Percentiles rank a stretch among this genome's conserved stretches.
phyloP scores from a whole-genome alignment of 2,797 vertebrate genomes.

The Hypotaenidia okinawae region DNA sequence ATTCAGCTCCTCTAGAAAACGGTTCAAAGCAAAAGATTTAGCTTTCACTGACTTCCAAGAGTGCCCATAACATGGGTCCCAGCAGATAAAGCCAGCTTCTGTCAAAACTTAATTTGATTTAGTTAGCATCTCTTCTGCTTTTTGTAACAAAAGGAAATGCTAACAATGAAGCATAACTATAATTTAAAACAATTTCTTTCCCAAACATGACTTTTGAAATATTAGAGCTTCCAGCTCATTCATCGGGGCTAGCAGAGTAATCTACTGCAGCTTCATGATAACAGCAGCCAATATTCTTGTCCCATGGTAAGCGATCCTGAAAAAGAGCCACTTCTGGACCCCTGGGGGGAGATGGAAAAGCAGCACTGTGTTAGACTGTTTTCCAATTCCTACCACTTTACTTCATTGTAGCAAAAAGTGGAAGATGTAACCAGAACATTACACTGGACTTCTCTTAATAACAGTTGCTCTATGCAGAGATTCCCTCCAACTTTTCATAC shows the following conservation, averaged over 20 bases:
- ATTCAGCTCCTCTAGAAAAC: neutral
- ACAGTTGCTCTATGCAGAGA: neutral
- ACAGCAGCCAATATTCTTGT: neutral
- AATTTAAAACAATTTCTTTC: neutral
- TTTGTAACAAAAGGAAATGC: neutral
- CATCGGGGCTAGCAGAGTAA: neutral
- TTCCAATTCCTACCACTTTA: neutral
- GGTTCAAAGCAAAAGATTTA: neutral
- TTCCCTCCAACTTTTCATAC: neutral
- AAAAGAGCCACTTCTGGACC: neutral
- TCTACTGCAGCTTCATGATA: neutral
- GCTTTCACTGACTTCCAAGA: neutral
- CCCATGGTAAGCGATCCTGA: neutral
- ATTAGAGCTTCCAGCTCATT: conserved; percentile 11
- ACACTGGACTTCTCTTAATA: neutral
- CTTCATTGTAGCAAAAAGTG: neutral
- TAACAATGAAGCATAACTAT: neutral
- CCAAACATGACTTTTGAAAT: neutral
- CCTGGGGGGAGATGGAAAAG: neutral
- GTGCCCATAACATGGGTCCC: neutral
- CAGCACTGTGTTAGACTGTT: neutral
- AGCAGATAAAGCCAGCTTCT: neutral
- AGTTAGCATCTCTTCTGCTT: neutral
- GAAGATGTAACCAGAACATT: neutral
- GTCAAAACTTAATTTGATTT: neutral